Conservation (phyloP, 2,113 vertebrate genomes). For the Carettochelys insculpta region DNA sequence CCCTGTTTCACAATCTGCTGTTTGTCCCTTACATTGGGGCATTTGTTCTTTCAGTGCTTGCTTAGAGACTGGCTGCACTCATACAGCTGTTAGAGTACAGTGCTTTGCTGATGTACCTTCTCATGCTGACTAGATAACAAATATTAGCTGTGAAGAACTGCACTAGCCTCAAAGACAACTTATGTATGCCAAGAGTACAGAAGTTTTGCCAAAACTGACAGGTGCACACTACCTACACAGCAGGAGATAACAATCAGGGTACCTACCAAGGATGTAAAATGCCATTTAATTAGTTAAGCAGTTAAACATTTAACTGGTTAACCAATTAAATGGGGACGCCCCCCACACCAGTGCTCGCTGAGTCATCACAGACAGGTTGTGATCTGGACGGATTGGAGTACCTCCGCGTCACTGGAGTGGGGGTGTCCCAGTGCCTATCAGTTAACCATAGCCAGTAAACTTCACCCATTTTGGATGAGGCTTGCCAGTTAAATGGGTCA, state of each 20-base stretch:
- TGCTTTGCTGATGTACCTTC: neutral
- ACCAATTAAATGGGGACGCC: too few species aligned
- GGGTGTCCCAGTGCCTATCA: too few species aligned
- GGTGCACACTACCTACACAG: fast-evolving
- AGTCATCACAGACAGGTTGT: too few species aligned
- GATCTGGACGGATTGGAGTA: too few species aligned
- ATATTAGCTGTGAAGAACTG: neutral
- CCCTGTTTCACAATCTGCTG: neutral
- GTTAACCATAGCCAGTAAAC: too few species aligned
- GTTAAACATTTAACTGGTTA: too few species aligned
- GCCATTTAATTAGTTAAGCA: too few species aligned
- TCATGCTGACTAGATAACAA: neutral
- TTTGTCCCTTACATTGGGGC: neutral
- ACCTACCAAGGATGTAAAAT: too few species aligned
- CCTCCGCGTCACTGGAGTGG: too few species aligned
- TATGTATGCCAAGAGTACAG: neutral
- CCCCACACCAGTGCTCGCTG: too few species aligned
- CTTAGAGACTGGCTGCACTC: constrained; percentile 11
- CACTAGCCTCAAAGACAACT: neutral
- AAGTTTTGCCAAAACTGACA: neutral
- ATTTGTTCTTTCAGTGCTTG: constrained; percentile 4
- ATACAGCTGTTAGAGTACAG: neutral
- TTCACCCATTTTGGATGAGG: too few species aligned
- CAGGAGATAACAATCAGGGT: neutral
- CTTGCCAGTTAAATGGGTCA: too few species aligned